phyloP scores from a whole-genome alignment of 2,113 vertebrate genomes.

The Scatophagus argus region DNA sequence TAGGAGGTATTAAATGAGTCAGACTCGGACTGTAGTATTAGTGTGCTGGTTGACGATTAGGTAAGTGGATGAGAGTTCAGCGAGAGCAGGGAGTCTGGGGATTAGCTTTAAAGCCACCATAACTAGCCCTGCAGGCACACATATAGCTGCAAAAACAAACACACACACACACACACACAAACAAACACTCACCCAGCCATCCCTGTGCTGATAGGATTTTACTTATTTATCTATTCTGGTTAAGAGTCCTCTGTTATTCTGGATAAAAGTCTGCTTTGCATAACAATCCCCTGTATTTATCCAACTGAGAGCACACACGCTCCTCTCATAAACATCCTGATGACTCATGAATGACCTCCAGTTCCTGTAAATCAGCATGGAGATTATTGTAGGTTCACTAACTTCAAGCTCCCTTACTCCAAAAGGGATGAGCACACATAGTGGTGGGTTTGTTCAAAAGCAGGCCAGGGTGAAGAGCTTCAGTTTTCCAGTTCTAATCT shows the following conservation, averaged over 20 bases:
- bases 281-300: conserved; percentile 55
- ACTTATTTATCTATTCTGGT: conserved; percentile 51
- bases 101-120: conserved; percentile 64
- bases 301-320: conserved; percentile 5
- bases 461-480: background rate
- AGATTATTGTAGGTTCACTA: conserved; percentile 30
- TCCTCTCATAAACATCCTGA: conserved; percentile 47
- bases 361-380: conserved; percentile 23
- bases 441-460: background rate
- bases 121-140: background rate
- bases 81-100: conserved; percentile 48
- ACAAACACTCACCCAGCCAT: conserved; percentile 2
- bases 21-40: conserved; percentile 48
- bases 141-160: conserved; percentile 5
- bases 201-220: conserved; percentile 52
- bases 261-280: conserved; percentile 55
- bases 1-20: conserved; percentile 51
- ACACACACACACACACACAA: conserved; percentile 16
- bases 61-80: conserved; percentile 71
- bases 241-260: conserved; percentile 55
- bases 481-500: background rate
- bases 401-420: background rate
- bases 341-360: conserved; percentile 52
- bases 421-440: conserved; percentile 14
- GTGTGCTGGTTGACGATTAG: conserved; percentile 48